Conservation (phyloP, 2,113 vertebrate genomes). For the Pomatorhinus ruficollis region DNA sequence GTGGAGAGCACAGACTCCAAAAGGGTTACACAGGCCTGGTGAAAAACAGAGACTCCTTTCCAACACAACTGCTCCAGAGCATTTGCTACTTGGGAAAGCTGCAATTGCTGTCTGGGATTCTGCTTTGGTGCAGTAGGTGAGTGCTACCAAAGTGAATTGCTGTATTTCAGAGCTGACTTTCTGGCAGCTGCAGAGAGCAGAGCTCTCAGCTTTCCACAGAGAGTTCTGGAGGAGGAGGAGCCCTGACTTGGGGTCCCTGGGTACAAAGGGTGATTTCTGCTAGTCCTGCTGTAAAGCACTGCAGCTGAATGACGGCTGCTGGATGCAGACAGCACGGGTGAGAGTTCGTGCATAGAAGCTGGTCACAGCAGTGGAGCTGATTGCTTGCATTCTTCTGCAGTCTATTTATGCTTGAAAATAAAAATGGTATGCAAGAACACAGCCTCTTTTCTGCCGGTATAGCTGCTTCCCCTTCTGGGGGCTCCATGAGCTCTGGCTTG, state of each 20-base stretch:
- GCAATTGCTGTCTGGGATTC: not conserved
- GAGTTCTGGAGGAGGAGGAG: slow-evolving; percentile 78
- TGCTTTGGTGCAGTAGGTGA: not conserved
- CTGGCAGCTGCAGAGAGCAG: not conserved
- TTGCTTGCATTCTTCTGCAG: slow-evolving; percentile 15
- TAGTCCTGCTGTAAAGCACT: not conserved
- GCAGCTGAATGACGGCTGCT: not conserved
- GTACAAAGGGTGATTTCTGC: slow-evolving; percentile 84
- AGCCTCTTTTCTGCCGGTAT: not conserved
- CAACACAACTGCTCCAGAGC: not conserved
- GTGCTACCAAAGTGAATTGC: not conserved
- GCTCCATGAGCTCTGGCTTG: not conserved
- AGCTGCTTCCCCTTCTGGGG: not conserved
- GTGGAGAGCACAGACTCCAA: not conserved
- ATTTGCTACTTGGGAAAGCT: not conserved
- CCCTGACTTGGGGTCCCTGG: slow-evolving; percentile 86
- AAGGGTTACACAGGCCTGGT: not conserved
- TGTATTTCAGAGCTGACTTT: not conserved
- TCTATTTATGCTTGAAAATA: slow-evolving; percentile 33
- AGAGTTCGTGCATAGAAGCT: not conserved
- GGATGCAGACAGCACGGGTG: not conserved
- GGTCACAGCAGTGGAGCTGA: not conserved
- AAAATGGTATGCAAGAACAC: slow-evolving; percentile 15
- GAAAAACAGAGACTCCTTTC: not conserved
- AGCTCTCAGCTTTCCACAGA: slow-evolving; percentile 11